These are phyloP conservation scores for Parthenolecanium corni DNA, from an alignment of 2,888 invertebrate species.

Conservation along the genomic window DNA sequence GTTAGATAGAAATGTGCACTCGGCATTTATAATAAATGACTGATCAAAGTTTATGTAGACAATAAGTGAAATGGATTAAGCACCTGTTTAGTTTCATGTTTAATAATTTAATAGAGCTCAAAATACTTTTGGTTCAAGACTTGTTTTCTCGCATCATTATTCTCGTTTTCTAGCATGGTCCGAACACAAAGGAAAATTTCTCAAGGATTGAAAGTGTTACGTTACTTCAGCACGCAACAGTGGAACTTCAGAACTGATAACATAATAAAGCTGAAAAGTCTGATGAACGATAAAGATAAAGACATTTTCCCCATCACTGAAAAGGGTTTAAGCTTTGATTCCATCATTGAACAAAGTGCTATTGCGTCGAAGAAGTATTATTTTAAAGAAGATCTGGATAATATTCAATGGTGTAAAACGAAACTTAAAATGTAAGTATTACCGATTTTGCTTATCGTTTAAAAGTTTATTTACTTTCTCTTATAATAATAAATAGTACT, in stretches of 20 bases:
- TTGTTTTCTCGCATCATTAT: no score
- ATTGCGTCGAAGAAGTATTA: constrained; percentile 74
- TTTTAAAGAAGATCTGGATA: constrained; percentile 69
- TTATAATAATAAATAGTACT: neutral
- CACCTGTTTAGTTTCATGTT: no score
- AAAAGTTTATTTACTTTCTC: no score
- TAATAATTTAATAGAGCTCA: no score
- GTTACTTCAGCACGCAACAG: constrained; percentile 80
- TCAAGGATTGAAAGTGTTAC: constrained; percentile 63
- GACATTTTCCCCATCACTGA: constrained; percentile 49
- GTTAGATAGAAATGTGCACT: no score
- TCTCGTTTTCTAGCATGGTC: constrained; percentile 55
- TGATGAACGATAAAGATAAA: constrained; percentile 47
- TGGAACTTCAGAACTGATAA: constrained; percentile 71
- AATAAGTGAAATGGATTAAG: no score
- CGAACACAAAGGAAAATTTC: constrained; percentile 62
- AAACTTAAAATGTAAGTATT: constrained; percentile 67
- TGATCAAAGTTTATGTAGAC: no score
- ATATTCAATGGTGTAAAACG: constrained; percentile 61
- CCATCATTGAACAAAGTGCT: constrained; percentile 63
- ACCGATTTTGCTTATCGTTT: no score
- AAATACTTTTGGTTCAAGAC: no score
- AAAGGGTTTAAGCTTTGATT: constrained; percentile 48
- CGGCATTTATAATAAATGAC: no score
- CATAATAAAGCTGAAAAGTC: constrained; percentile 46